phyloP scores from a whole-genome alignment of 2,888 invertebrate genomes.

The Rhagophthalmus giganteus region DNA sequence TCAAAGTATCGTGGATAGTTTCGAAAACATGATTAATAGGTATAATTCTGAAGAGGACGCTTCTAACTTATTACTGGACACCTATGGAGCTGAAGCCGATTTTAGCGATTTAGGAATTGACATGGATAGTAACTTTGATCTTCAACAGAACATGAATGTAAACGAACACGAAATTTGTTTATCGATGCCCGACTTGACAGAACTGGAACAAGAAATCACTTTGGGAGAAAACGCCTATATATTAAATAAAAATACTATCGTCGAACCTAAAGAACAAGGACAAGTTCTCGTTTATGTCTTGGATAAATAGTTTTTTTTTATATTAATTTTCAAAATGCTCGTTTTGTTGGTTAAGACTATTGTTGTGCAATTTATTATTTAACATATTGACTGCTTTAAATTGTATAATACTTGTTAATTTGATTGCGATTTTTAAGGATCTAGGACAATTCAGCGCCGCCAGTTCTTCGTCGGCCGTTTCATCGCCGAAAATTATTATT shows the following conservation, averaged over 20 bases:
- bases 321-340: too few relatives aligned
- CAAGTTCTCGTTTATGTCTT: slow-evolving; percentile 48
- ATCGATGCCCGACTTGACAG: slow-evolving; percentile 51
- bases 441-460: too few relatives aligned
- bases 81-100: slow-evolving; percentile 18
- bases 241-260: slow-evolving; percentile 48
- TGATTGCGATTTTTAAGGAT: too few relatives aligned
- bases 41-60: slow-evolving; percentile 21
- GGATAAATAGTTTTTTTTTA: slow-evolving; percentile 35
- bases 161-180: slow-evolving; percentile 43
- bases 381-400: too few relatives aligned
- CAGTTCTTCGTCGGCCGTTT: too few relatives aligned
- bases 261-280: slow-evolving; percentile 45
- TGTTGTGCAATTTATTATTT: too few relatives aligned
- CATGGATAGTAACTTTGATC: slow-evolving; percentile 39
- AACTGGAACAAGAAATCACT: slow-evolving; percentile 47
- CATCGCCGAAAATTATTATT: too few relatives aligned
- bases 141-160: slow-evolving; percentile 13
- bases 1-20: slow-evolving; percentile 32
- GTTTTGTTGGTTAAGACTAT: too few relatives aligned
- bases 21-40: slow-evolving; percentile 34
- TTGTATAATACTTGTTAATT: too few relatives aligned
- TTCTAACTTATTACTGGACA: slow-evolving; percentile 5
- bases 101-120: slow-evolving; percentile 40
- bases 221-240: slow-evolving; percentile 48